These are phyloP conservation scores for Antheraea pernyi DNA, from an alignment of 1,140 invertebrate species.

Conservation along the genomic window DNA sequence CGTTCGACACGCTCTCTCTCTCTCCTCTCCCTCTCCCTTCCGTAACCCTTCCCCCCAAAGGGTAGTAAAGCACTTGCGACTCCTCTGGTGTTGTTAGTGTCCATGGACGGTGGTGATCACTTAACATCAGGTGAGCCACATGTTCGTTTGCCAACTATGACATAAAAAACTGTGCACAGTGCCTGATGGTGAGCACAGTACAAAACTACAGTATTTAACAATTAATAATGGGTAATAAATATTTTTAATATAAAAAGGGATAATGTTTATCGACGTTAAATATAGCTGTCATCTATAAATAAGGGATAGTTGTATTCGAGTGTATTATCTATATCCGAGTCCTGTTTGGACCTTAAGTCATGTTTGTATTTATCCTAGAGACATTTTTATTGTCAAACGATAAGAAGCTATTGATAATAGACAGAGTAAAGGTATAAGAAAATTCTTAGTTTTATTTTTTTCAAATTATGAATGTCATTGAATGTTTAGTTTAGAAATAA, in stretches of 20 bases:
- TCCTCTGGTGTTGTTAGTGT: too few relatives aligned
- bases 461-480: background rate
- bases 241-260: background rate
- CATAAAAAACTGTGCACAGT: too few relatives aligned
- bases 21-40: too few relatives aligned
- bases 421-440: background rate
- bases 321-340: background rate
- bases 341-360: background rate
- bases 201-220: too few relatives aligned
- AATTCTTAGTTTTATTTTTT: background rate
- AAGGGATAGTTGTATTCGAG: background rate
- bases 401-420: background rate
- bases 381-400: background rate
- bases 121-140: too few relatives aligned
- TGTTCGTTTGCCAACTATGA: too few relatives aligned
- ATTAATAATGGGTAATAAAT: too few relatives aligned
- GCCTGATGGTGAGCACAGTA: too few relatives aligned
- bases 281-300: background rate
- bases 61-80: too few relatives aligned
- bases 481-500: background rate
- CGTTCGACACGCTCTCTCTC: too few relatives aligned
- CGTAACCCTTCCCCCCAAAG: too few relatives aligned
- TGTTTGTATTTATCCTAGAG: slow-evolving; percentile 3
- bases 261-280: background rate
- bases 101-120: too few relatives aligned